Evolutionary conservation across 2,797 vertebrate genomes (phyloP).

Genomic region (Bradypodion ventrale): DNA sequence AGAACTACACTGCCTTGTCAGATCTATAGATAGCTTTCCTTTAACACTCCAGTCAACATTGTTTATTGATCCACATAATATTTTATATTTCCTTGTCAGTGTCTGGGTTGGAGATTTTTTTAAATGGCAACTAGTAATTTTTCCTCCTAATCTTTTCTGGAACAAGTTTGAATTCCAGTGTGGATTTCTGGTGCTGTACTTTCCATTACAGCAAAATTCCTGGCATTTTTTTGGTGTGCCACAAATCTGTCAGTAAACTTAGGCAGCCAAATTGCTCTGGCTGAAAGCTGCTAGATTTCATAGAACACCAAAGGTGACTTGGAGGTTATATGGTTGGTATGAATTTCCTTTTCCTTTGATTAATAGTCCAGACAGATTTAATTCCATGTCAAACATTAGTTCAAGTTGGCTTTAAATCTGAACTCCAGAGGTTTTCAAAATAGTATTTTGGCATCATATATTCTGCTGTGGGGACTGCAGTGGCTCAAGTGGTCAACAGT

Average conservation of each 20-base stretch:
- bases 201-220: slow-evolving; percentile 4
- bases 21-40: too few species aligned
- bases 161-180: slow-evolving; percentile 1
- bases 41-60: too few species aligned
- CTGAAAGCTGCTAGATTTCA: slow-evolving; percentile 3
- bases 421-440: too few species aligned
- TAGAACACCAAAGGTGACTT: slow-evolving; percentile 4
- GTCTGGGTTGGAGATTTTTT: neutral
- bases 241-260: slow-evolving; percentile 27
- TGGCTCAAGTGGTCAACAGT: too few species aligned
- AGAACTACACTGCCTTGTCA: too few species aligned
- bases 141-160: slow-evolving; percentile 28
- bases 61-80: too few species aligned
- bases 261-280: neutral
- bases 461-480: too few species aligned
- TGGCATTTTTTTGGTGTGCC: slow-evolving; percentile 14
- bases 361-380: neutral
- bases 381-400: too few species aligned
- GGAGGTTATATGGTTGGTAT: neutral
- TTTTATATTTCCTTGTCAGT: too few species aligned
- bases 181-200: slow-evolving; percentile 24
- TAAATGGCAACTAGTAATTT: slow-evolving; percentile 16
- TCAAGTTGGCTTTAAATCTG: too few species aligned
- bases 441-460: too few species aligned
- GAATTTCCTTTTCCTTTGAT: neutral